Evolutionary conservation across 1,140 invertebrate species (phyloP), one percentile per base, ranked within the genome.

Genomic region (Zaprionus inermis): DNA sequence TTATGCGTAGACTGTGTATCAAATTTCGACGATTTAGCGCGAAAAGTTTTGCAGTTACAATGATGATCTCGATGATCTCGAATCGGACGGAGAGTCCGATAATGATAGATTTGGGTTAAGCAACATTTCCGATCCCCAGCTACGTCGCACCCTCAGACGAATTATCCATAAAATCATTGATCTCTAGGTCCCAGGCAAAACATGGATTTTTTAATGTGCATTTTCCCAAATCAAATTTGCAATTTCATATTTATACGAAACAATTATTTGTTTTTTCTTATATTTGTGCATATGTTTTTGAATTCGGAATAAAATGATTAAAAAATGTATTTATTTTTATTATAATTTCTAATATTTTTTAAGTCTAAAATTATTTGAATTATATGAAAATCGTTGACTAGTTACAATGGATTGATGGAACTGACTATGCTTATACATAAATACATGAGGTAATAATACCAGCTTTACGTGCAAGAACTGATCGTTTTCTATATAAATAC

Each of bases 81-180:
- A 16, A 11, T 5, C 28, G 5, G 18, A 24, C 10, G 34, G 30
- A 14, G 6, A 1, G 16, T 16, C 32, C 11, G 22, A 60, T 1
- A 2, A 11, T 11, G 65, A 38, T 0, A 28, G 18, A 2, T 0
- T 30, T 2, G 22, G 11, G 1, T 5, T 68, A 0, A 30, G 34
- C 1, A 32, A 36, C 0, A 16, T 68, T 14, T 9, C 1, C 2
- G 12, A 68, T 38, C 7, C 12, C 0, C 0, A 22, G 2, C 0
- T 68, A 4, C 56, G 56, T 1, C 32, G 32, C 12, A 28, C 1
- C 10, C 56, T 68, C 1, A 51, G 30, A 11, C 18, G 9, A 5
- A 68, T 68, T 12, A 38, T 68, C 1, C 7, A 52, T 5, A 68
- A 68, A 52, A 59, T 68, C 14, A 24, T 30, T 18, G 18, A 20